Base-by-base conservation (phyloP, 2,113 vertebrate genomes). In the Salvelinus alpinus region DNA sequence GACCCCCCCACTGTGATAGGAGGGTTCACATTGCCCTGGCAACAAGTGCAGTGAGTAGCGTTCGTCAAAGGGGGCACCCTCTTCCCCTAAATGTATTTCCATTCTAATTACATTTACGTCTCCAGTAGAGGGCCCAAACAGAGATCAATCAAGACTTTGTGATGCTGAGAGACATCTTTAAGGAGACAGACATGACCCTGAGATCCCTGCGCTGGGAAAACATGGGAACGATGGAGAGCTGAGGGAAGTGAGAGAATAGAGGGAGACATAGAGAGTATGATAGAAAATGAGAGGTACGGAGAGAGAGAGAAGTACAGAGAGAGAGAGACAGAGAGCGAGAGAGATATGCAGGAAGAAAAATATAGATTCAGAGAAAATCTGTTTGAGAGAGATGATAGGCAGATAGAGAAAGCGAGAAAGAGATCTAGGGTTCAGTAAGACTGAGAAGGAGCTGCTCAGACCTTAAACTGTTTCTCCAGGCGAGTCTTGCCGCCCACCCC, bases 391-490 rank as follows among this genome's bases (percentile, higher is more conserved):
- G 54, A 48, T 13, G 22, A 29, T 14, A 64, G 66, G 62, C 16
- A 62, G 51, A 77, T 5, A 76, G 5, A 31, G 14, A 69, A 9
- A 22, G 31, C 1, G 27, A 66, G 7, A 18, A 2, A 38, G 0
- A 16, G 25, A 12, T 25, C 4, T 25, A 3, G 66, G 5, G 31
- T 14, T 27, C 25, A 71, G 44, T 25, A 48, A 22, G 34, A 44
- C 38, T 11, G 38, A 11, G 38, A 44, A 44, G 8, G 38, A 44
- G 6, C 29, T n/a, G 78, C 18, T 1, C 75, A 85, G 87, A 98
- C 96, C 95, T 96, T 96, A 86, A 98, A 97, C 81, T 98, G 96
- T 74, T 97, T 97, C 80, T 98, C 96, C 59, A 97, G 90, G 25
- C 92, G 90, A 3, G 95, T 97, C 87, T 93, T 94, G 62, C 95